These are phyloP conservation scores for Craseonycteris thonglongyai DNA, from an alignment of 2,113 vertebrate species.

Conservation along the genomic window DNA sequence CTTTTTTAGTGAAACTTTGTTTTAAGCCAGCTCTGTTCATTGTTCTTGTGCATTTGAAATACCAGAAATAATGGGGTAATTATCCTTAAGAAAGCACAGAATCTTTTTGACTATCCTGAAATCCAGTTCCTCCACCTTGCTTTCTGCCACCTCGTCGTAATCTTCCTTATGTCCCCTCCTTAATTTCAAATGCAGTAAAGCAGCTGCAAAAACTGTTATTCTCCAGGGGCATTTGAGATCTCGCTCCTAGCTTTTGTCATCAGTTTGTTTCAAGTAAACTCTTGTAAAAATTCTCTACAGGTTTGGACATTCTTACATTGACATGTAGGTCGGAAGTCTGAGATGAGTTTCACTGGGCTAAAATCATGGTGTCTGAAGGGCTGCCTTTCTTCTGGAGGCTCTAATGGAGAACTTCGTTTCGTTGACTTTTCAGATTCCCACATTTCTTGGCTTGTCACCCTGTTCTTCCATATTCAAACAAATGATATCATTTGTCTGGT, in stretches of 20 bases:
- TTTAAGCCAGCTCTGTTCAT: background rate
- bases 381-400: background rate
- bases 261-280: background rate
- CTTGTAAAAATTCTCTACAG: background rate
- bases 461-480: background rate
- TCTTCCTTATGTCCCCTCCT: background rate
- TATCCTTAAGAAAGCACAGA: background rate
- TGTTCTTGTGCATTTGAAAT: background rate
- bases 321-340: background rate
- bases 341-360: background rate
- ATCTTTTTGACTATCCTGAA: background rate
- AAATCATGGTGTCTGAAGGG: background rate
- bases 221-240: background rate
- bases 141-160: background rate
- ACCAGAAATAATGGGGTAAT: background rate
- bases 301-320: background rate
- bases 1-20: background rate
- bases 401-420: background rate
- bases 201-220: background rate
- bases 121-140: background rate
- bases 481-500: background rate
- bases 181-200: background rate
- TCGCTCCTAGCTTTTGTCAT: too few species aligned
- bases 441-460: background rate
- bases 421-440: background rate